Evolutionary conservation across 2,888 invertebrate species (phyloP).

Genomic region (Geotrupes spiniger): DNA sequence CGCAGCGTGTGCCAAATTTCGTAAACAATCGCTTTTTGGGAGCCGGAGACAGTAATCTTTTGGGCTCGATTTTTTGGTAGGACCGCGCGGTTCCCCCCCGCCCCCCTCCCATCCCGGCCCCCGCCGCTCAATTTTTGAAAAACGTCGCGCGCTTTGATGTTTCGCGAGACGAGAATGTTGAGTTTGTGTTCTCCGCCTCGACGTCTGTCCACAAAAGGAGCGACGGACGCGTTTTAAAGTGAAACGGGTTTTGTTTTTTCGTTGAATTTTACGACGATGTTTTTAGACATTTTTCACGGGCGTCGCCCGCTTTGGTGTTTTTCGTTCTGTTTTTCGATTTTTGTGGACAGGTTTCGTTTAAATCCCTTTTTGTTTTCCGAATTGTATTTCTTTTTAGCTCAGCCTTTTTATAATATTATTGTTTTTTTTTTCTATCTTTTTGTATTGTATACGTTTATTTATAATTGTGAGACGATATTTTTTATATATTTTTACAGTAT

Average conservation of each 20-base stretch:
- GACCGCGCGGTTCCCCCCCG: not conserved
- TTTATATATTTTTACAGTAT: not conserved
- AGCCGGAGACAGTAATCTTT: constrained; percentile 44
- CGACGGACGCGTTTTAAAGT: not conserved
- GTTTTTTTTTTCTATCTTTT: not conserved
- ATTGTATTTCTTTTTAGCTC: not conserved
- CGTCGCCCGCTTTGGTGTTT: not conserved
- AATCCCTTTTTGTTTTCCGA: not conserved
- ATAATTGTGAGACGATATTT: not conserved
- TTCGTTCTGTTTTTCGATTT: not conserved
- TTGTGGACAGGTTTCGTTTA: constrained; percentile 5
- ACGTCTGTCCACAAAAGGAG: not conserved
- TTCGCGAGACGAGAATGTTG: not conserved
- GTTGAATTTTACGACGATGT: not conserved
- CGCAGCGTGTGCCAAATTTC: constrained; percentile 24
- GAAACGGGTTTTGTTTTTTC: not conserved
- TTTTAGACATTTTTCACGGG: not conserved
- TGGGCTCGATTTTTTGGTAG: constrained; percentile 40
- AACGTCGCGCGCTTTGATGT: not conserved
- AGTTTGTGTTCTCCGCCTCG: not conserved
- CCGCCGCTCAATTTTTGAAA: not conserved
- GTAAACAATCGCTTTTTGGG: constrained; percentile 37
- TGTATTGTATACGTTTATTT: not conserved
- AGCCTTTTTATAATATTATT: too few relatives aligned
- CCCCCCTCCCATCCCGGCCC: not conserved